phyloP scores from a whole-genome alignment of 2,888 invertebrate species.

The Podabrus alpinus region DNA sequence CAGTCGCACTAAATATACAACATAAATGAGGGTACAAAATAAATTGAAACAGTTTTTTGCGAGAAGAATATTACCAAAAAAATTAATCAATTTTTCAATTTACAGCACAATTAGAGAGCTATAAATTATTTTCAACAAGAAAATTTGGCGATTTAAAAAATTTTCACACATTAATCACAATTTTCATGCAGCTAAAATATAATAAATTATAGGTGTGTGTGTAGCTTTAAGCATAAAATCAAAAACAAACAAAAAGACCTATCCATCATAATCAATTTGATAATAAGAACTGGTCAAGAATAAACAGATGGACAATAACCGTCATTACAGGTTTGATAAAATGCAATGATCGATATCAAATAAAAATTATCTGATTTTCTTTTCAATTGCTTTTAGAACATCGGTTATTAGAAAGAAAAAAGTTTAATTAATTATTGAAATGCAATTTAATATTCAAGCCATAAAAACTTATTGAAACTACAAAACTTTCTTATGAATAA shows the following conservation, averaged over 20 bases:
- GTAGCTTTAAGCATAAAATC: background rate
- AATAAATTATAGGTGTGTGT: background rate
- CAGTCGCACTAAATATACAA: conserved; percentile 3
- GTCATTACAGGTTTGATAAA: background rate
- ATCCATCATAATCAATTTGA: conserved; percentile 29
- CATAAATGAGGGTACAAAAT: conserved; percentile 2
- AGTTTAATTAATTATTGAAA: background rate
- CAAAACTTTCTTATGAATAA: background rate
- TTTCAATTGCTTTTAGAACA: background rate
- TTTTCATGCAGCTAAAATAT: background rate
- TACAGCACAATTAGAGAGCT: background rate
- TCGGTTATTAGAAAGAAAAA: background rate
- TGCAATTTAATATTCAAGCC: background rate
- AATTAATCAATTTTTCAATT: background rate
- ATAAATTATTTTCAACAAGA: background rate
- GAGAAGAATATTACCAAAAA: background rate
- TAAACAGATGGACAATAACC: background rate
- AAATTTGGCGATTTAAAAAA: background rate
- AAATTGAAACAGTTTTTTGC: conserved; percentile 3
- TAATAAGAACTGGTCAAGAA: conserved; percentile 2
- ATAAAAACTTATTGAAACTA: background rate
- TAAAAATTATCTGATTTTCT: background rate
- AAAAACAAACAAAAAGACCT: conserved; percentile 10
- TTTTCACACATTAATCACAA: conserved; percentile 1
- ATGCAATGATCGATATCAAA: background rate